Base-by-base conservation (phyloP, 2,797 vertebrate species). In the Rousettus madagascariensis region DNA sequence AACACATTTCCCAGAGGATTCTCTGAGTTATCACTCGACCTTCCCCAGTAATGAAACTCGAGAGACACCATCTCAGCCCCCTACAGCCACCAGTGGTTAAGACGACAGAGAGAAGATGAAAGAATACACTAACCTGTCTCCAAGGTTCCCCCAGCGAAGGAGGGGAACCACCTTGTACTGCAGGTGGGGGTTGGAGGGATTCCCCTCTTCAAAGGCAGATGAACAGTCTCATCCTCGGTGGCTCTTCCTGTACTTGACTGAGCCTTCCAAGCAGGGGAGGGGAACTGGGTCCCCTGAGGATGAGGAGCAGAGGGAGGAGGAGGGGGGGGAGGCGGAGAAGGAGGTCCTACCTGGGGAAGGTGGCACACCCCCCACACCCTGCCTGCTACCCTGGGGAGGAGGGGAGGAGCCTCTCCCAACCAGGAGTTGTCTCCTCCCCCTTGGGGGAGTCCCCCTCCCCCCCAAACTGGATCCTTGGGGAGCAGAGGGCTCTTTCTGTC, bases 181-280 rank as follows among this genome's bases (percentile, higher is more conserved):
- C 74, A 85, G 94, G 88, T 59, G 38, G 96, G 65, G 96, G 63
- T 61, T 97, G 97, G 95, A 93, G 96, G 96, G 90, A 36, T 77
- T 72, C 96, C 97, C 97, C 96, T 98, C 97, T 98, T 98, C 98
- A 98, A 96, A 96, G 92, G 96, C 96, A 85, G 97, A 72, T 90
- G 95, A 78, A 33, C n/a, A 97, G 91, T 95, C 71, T 96, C 98
- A 98, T 98, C 80, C 86, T 98, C 95, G 77, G 96, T 95, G 84
- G 86, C 90, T 94, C 95, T 86, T 91, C 87, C 97, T 8, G 97
- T 68, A 77, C 96, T 91, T 84, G 93, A 97, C 94, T 87, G 97
- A 96, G 97, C 94, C 97, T 90, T 96, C 97, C 98, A 96, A 95
- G 96, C 95, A 85, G 97, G 93, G 96, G 96, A 72, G 89, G 96